Conservation (phyloP, 2,888 invertebrate species). For the Teleogryllus oceanicus region DNA sequence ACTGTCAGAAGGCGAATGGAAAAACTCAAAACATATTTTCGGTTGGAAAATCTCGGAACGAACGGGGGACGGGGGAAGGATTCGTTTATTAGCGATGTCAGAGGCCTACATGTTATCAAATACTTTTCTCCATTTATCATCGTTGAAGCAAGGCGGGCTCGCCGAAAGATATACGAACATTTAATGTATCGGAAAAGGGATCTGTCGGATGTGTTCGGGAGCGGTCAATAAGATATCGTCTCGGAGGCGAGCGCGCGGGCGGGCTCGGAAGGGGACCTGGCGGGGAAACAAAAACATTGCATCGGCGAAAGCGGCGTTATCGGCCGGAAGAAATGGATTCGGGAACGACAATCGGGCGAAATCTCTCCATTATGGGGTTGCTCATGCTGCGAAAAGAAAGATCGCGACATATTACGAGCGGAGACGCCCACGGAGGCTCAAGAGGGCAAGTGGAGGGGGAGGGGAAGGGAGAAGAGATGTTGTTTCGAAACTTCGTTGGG, state of each 20-base stretch:
- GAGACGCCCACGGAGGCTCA: background rate
- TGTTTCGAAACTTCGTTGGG: no score
- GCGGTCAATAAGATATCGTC: background rate
- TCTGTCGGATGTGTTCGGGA: background rate
- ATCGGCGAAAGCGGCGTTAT: background rate
- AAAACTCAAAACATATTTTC: background rate
- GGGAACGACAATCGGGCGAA: background rate
- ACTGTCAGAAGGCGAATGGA: no score
- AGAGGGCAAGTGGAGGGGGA: background rate
- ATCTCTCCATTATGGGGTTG: background rate
- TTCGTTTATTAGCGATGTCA: background rate
- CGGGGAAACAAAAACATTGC: background rate
- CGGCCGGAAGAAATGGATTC: slow-evolving; percentile 6
- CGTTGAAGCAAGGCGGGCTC: background rate
- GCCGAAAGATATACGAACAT: background rate
- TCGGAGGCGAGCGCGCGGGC: background rate
- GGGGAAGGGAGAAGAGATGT: no score
- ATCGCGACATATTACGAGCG: slow-evolving; percentile 7
- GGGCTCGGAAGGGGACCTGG: background rate
- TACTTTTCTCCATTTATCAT: slow-evolving; percentile 3
- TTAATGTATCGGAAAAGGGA: slow-evolving; percentile 18
- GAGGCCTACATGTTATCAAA: background rate
- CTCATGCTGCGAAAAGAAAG: background rate
- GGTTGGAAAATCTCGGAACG: background rate
- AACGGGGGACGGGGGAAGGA: background rate